Evolutionary conservation across 2,797 vertebrate species (phyloP).

Genomic region (Enteromius mattozi): DNA sequence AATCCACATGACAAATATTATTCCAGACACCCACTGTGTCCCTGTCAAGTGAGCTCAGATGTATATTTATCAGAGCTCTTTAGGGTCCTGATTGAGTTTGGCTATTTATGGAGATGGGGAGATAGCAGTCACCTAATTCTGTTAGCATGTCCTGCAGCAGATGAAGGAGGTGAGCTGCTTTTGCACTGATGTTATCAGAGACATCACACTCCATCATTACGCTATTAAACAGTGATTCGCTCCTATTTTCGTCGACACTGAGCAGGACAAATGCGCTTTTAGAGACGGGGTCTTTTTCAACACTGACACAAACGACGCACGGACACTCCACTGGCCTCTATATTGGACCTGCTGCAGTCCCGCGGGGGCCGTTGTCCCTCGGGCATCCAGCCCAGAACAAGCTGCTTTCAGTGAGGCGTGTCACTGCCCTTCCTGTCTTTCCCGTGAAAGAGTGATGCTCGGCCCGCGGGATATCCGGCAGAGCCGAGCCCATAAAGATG

Average conservation of each 20-base stretch:
- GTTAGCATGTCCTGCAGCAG: slow-evolving; percentile 58
- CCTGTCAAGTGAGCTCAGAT: slow-evolving; percentile 55
- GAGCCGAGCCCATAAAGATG: slow-evolving; percentile 70
- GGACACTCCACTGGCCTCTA: slow-evolving; percentile 59
- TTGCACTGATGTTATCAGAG: slow-evolving; percentile 58
- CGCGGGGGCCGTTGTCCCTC: slow-evolving; percentile 22
- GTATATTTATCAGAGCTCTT: slow-evolving; percentile 61
- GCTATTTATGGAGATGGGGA: slow-evolving; percentile 64
- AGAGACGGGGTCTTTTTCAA: slow-evolving; percentile 77
- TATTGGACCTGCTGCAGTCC: slow-evolving; percentile 50
- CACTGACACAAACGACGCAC: slow-evolving; percentile 76
- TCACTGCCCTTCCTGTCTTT: slow-evolving; percentile 32
- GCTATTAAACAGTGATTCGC: slow-evolving; percentile 77
- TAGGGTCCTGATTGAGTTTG: slow-evolving; percentile 56
- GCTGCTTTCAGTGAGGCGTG: slow-evolving; percentile 46
- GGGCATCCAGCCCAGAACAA: slow-evolving; percentile 46
- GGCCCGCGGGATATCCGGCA: slow-evolving; percentile 58
- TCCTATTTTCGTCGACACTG: slow-evolving; percentile 73
- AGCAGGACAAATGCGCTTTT: slow-evolving; percentile 79
- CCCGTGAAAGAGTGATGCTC: slow-evolving; percentile 49
- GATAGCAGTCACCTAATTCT: slow-evolving; percentile 61
- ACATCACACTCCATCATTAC: slow-evolving; percentile 73
- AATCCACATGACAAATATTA: slow-evolving; percentile 45
- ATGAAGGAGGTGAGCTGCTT: slow-evolving; percentile 55
- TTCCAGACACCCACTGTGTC: slow-evolving; percentile 48